Percentiles rank a stretch among this genome's conserved stretches.
Conservation (phyloP, 2,888 invertebrate species). For the Penaeus monodon region DNA sequence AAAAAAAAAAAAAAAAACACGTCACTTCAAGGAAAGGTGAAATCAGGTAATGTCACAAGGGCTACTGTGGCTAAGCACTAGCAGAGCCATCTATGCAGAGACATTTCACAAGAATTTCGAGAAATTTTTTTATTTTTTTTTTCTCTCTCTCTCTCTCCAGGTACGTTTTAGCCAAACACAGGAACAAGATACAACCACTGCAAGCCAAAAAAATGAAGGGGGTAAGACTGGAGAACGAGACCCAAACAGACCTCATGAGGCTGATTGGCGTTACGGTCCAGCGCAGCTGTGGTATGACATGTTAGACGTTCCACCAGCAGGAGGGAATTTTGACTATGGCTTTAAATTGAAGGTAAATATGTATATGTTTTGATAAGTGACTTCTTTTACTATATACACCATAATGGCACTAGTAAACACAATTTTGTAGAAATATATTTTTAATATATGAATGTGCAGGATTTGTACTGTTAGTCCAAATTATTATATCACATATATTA, state of each 20-base stretch:
- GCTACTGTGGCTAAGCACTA: no score
- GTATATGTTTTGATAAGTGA: not conserved
- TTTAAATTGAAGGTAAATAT: constrained; percentile 77
- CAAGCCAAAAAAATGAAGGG: constrained; percentile 43
- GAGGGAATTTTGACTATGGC: constrained; percentile 96
- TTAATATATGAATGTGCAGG: not conserved
- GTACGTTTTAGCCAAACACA: constrained; percentile 43
- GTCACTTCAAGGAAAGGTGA: no score
- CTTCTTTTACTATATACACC: no score
- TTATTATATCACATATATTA: no score
- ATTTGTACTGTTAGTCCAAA: no score
- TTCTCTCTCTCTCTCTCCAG: not conserved
- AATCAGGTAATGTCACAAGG: no score
- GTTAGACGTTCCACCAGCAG: constrained; percentile 93
- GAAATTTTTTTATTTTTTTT: no score
- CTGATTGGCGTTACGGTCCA: constrained; percentile 96
- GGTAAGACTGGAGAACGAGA: constrained; percentile 59
- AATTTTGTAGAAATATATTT: no score
- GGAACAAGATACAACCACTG: constrained; percentile 52
- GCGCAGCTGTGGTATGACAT: constrained; percentile 99
- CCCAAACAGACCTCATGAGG: constrained; percentile 68
- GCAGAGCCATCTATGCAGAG: no score
- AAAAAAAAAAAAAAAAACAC: no score
- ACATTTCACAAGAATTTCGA: no score
- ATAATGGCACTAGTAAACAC: no score